Evolutionary conservation across 2,797 vertebrate genomes (phyloP), one percentile per base, ranked within the genome.

Genomic region (Muscicapa comitata): DNA sequence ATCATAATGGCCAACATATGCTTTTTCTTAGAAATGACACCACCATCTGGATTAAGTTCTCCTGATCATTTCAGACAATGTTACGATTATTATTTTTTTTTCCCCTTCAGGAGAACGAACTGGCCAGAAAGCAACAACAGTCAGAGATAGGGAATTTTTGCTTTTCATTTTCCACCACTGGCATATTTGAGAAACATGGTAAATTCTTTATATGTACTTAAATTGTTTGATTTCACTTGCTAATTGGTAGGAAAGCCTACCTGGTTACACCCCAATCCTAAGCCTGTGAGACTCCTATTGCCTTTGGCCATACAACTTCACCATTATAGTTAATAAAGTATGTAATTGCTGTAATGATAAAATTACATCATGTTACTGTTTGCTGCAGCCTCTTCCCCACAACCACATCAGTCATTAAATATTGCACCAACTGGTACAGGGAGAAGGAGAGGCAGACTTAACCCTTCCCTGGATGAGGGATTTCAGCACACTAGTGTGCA

Each of bases 1-100:
- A 98, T 98, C 97, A 97, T 98, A 98, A 98, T 98, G 97, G 97
- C 97, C 97, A 98, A 95, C 98, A 98, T 98, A 98, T 98, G 98
- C 97, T 98, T 97, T 98, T 98, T 98, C 97, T 97, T 97, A 98
- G 97, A 98, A 98, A 97, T 96, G 97, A 98, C 97, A 97, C 96
- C 90, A 84, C 98, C 98, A 98, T 98, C 98, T 98, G 98, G 98
- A 97, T 98, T 97, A 97, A 97, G 96, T 98, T 98, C 96, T 97
- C 96, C 95, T 97, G 97, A 97, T 97, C 95, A 97, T 98, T 98
- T 98, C 98, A 98, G 97, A 97, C 96, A 97, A 93, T 97, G 95
- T 96, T 98, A 95, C 55, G 76, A 97, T 94, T 94, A 94, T 96
- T 90, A 48, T 93, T 85, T 88, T 81, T 96, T 96, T 95, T 97